Percentiles rank a stretch among this genome's conserved stretches.
Conservation (phyloP, 1,140 invertebrate species). For the Contarinia nasturtii region DNA sequence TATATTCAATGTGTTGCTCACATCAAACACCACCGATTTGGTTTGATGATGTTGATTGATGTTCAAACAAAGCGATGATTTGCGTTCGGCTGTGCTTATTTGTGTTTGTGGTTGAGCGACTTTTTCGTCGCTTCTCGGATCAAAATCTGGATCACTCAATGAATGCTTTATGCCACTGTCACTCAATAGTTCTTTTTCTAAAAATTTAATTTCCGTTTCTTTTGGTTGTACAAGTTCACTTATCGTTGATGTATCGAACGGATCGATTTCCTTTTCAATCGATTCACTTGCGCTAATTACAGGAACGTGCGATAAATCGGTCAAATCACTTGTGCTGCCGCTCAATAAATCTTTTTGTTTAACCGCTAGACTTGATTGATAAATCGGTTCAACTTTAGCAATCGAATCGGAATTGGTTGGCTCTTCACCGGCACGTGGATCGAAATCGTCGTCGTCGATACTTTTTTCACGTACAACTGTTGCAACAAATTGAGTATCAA, state of each 20-base stretch:
- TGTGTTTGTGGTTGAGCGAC: slow-evolving; percentile 7
- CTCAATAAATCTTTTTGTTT: slow-evolving; percentile 40
- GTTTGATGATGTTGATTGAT: slow-evolving; percentile 13
- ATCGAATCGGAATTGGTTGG: slow-evolving; percentile 9
- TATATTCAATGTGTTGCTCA: slow-evolving; percentile 26
- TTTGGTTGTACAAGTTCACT: slow-evolving; percentile 47
- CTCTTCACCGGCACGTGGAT: slow-evolving; percentile 42
- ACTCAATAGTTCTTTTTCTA: slow-evolving; percentile 55
- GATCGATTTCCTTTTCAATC: slow-evolving; percentile 39
- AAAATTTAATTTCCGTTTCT: slow-evolving; percentile 53
- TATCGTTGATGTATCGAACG: slow-evolving; percentile 65
- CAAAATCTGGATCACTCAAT: slow-evolving; percentile 48
- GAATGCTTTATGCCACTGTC: slow-evolving; percentile 26
- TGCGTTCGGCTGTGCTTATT: slow-evolving; percentile 10
- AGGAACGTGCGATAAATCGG: slow-evolving; percentile 42
- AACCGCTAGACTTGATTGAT: slow-evolving; percentile 21
- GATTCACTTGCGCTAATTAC: slow-evolving; percentile 29
- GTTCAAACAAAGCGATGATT: slow-evolving; percentile 21
- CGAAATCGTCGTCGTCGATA: slow-evolving; percentile 45
- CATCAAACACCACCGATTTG: slow-evolving; percentile 51
- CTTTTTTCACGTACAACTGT: slow-evolving; percentile 50
- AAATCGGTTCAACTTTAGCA: slow-evolving; percentile 10
- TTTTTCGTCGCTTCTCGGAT: slow-evolving; percentile 41
- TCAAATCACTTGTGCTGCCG: slow-evolving; percentile 54
- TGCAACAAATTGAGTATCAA: slow-evolving; percentile 68